These are phyloP conservation scores for Clarias pachynema DNA, from an alignment of 2,797 vertebrate genomes.

Conservation along the genomic window DNA sequence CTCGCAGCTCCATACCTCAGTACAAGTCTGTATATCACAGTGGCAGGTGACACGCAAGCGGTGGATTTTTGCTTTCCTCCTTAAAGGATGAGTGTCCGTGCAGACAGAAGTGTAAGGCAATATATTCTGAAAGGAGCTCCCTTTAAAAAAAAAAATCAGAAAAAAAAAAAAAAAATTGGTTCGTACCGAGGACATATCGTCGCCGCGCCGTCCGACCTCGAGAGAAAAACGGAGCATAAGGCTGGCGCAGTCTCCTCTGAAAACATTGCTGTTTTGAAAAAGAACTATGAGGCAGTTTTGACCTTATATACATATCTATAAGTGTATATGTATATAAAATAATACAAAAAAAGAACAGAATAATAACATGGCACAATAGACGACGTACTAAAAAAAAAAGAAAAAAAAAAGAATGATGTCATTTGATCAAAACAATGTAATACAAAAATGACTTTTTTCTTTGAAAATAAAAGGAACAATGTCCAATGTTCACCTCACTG, in stretches of 20 bases:
- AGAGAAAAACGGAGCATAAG: constrained; percentile 55
- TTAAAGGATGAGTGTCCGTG: constrained; percentile 43
- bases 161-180: not conserved
- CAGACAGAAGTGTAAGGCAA: constrained; percentile 70
- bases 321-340: constrained; percentile 77
- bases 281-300: constrained; percentile 71
- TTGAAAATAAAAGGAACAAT: constrained; percentile 76
- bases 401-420: constrained; percentile 67
- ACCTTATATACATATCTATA: constrained; percentile 79
- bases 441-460: constrained; percentile 68
- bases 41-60: constrained; percentile 41
- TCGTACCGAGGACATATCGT: constrained; percentile 61
- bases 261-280: constrained; percentile 54
- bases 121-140: constrained; percentile 71
- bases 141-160: constrained; percentile 36
- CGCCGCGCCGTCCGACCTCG: constrained; percentile 29
- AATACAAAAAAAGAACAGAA: constrained; percentile 70
- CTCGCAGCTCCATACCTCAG: constrained; percentile 4
- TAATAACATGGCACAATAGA: constrained; percentile 78
- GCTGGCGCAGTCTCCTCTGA: constrained; percentile 59
- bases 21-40: constrained; percentile 45
- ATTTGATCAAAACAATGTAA: constrained; percentile 71
- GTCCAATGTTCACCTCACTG: constrained; percentile 78
- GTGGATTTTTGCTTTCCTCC: constrained; percentile 31
- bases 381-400: constrained; percentile 71